Conservation (phyloP, 2,888 invertebrate genomes). For the Noctua comes region DNA sequence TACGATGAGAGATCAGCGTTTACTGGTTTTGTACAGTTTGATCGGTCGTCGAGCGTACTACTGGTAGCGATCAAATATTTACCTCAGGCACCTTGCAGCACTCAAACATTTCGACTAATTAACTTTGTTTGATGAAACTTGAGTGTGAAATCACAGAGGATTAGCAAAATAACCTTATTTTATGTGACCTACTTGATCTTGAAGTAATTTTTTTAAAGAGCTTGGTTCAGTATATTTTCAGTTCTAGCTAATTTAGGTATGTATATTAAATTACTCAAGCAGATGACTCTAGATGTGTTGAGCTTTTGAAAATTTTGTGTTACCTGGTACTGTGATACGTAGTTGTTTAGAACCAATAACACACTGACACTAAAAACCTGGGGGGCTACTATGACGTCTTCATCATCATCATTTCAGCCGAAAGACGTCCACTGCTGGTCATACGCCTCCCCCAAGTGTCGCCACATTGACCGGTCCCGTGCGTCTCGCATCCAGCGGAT, state of each 20-base stretch:
- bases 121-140: conserved; percentile 33
- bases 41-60: not conserved
- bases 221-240: not conserved
- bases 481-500: too few species aligned
- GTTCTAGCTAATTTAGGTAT: too few species aligned
- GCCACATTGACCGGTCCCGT: too few species aligned
- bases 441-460: too few species aligned
- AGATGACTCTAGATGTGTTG: not conserved
- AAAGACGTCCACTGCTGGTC: too few species aligned
- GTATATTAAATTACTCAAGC: not conserved
- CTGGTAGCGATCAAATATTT: conserved; percentile 42
- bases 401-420: too few species aligned
- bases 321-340: too few species aligned
- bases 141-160: conserved; percentile 7
- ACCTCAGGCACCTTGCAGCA: conserved; percentile 14
- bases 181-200: not conserved
- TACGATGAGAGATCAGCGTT: not conserved
- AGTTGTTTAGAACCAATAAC: too few species aligned
- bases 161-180: conserved; percentile 15
- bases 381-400: too few species aligned
- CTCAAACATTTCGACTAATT: conserved; percentile 6
- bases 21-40: too few species aligned
- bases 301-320: not conserved
- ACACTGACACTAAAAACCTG: too few species aligned
- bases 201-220: not conserved